A percentile compares a stretch with the other conserved stretches of the same genome.
phyloP scores from a whole-genome alignment of 2,888 invertebrate genomes.

The Cheilosia vernalis region DNA sequence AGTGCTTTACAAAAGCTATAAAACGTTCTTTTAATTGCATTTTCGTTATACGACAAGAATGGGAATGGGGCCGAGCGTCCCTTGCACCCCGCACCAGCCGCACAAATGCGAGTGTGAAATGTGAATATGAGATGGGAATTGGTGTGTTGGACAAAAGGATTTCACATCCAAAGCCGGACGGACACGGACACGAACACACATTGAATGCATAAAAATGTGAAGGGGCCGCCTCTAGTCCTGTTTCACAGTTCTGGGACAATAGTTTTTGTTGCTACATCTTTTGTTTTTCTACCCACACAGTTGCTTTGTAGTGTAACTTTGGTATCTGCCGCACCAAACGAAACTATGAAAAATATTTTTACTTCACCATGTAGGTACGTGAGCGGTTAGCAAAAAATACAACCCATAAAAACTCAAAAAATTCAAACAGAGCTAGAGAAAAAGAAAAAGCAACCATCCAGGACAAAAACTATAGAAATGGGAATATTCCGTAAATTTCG shows the following conservation, averaged over 20 bases:
- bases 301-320: slow-evolving; percentile 32
- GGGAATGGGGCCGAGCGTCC: background rate
- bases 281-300: slow-evolving; percentile 9
- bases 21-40: slow-evolving; percentile 83
- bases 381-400: slow-evolving; percentile 19
- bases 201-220: slow-evolving; percentile 56
- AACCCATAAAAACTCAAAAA: slow-evolving; percentile 49
- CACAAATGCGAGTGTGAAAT: slow-evolving; percentile 36
- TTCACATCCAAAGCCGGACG: slow-evolving; percentile 46
- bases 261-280: slow-evolving; percentile 19
- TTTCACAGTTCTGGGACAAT: slow-evolving; percentile 49
- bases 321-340: slow-evolving; percentile 21
- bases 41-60: slow-evolving; percentile 73
- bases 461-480: slow-evolving; percentile 55
- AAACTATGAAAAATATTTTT: slow-evolving; percentile 56
- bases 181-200: slow-evolving; percentile 31
- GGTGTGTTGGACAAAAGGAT: slow-evolving; percentile 56
- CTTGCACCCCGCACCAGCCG: background rate
- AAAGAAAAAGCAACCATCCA: slow-evolving; percentile 45
- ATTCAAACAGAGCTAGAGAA: slow-evolving; percentile 25
- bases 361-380: slow-evolving; percentile 21
- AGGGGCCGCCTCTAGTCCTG: slow-evolving; percentile 32
- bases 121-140: slow-evolving; percentile 45
- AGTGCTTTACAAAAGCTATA: slow-evolving; percentile 80
- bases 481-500: slow-evolving; percentile 30